Evolutionary conservation across 2,888 invertebrate genomes (phyloP), one percentile per base, ranked within the genome.

Genomic region (Epinotia brunnichana): DNA sequence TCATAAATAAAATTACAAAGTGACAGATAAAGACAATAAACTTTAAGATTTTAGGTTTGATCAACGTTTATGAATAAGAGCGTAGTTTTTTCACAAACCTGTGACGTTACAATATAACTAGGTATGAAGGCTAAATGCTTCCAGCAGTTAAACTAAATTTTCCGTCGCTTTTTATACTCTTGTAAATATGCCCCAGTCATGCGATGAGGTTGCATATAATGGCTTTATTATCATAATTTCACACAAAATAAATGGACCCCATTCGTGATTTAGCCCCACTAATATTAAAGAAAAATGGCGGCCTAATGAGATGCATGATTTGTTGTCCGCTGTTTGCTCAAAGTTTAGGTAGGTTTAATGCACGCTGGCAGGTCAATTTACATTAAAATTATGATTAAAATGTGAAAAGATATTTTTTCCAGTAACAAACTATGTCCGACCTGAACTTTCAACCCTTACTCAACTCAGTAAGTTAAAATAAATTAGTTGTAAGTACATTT

Each of bases 171-270:
- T 82, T 81, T 81, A 74, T 71, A 39, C 53, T 76, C 80, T 82
- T 83, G 79, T 85, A 84, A 89, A 89, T 86, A 83, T 68, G 74
- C 81, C 67, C 66, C 57, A 85, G 87, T 84, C 90, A 90, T 90
- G 90, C 88, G 76, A 90, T 82, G 78, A 82, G 81, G 82, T 86
- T 88, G 88, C 89, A 88, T 85, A 83, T 87, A 87, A 88, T 85
- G 78, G 79, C 84, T 87, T 82, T 83, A 86, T 85, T 87, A 87
- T 84, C 83, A 85, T 86, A 86, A 86, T 85, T 84, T 85, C 80
- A 85, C 82, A 83, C 83, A 83, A 83, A 84, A 87, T 83, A 85
- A 87, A 87, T 84, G 85, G 78, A 75, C 77, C 48, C 70, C 70
- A 80, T 85, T 85, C 87, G 85, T 88, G 87, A 82, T 84, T 80